Evolutionary conservation across 1,140 invertebrate genomes (phyloP).

Genomic region (Parapsyche elsis): DNA sequence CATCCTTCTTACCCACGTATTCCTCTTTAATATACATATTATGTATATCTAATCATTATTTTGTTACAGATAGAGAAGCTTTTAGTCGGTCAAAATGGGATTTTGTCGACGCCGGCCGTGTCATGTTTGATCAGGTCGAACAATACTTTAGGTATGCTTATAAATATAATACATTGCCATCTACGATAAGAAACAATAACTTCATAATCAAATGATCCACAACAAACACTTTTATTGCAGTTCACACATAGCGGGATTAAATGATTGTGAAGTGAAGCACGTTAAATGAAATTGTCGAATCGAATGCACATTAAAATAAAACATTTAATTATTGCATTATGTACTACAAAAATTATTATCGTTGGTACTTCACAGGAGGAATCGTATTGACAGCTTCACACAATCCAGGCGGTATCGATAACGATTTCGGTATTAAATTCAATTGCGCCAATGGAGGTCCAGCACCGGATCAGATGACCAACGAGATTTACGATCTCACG

Average conservation of each 20-base stretch:
- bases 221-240: too few species aligned
- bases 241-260: background rate
- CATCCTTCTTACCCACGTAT: too few species aligned
- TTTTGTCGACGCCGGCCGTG: constrained; percentile 94
- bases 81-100: constrained; percentile 89
- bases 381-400: constrained; percentile 98
- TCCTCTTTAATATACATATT: too few species aligned
- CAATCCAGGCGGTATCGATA: constrained; percentile 97
- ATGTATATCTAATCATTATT: too few species aligned
- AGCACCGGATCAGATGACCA: constrained; percentile 91
- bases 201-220: too few species aligned
- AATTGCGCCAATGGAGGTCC: constrained; percentile 97
- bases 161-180: too few species aligned
- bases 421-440: constrained; percentile 99
- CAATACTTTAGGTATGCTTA: constrained; percentile 70
- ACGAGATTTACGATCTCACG: constrained; percentile 88
- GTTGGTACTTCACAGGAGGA: constrained; percentile 74
- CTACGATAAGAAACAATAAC: too few species aligned
- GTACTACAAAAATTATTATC: constrained; percentile 3
- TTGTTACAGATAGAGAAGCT: constrained; percentile 79
- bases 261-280: background rate
- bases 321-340: background rate
- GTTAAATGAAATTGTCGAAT: too few species aligned
- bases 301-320: too few species aligned
- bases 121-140: constrained; percentile 89